A percentile compares a stretch with the other conserved stretches of the same genome.
These are phyloP conservation scores for Pseudomyrmex flavicornis DNA, from an alignment of 1,140 invertebrate species.

Conservation along the genomic window DNA sequence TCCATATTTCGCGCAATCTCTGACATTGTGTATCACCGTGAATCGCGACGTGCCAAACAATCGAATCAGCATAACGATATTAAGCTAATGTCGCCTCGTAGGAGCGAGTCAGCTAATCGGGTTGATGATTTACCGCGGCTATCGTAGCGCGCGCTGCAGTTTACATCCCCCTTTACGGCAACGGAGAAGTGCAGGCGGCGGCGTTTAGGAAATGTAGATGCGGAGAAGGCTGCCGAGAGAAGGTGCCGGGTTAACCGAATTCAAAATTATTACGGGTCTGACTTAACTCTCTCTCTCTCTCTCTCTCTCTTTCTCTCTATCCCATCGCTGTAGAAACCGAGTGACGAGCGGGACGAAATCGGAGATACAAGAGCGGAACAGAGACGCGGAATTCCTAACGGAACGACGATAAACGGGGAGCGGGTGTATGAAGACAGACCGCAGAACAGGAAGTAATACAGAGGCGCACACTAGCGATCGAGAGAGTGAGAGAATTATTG, in stretches of 20 bases:
- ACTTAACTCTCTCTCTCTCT: conserved; percentile 52
- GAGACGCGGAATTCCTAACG: conserved; percentile 3
- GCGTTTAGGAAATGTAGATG: conserved; percentile 58
- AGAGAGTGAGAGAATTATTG: conserved; percentile 42
- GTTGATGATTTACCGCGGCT: conserved; percentile 68
- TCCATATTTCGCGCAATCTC: neutral
- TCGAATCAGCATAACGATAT: conserved; percentile 56
- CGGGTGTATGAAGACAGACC: neutral
- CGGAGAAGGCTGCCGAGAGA: conserved; percentile 51
- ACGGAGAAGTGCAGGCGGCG: conserved; percentile 8
- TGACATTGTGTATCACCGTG: neutral
- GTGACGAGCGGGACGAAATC: conserved; percentile 16
- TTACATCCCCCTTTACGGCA: conserved; percentile 36
- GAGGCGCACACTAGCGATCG: neutral
- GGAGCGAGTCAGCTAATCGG: conserved; percentile 64
- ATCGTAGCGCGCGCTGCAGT: conserved; percentile 62
- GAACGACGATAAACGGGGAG: conserved; percentile 39
- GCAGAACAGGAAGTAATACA: conserved; percentile 32
- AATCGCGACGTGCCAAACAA: conserved; percentile 37
- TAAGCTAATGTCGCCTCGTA: conserved; percentile 43
- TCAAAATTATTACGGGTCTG: conserved; percentile 71
- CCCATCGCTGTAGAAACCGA: conserved; percentile 19
- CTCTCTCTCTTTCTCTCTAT: neutral
- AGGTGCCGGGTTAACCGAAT: conserved; percentile 71
- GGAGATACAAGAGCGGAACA: conserved; percentile 15